Evolutionary conservation across 1,140 invertebrate species (phyloP), one percentile per base, ranked within the genome.

Genomic region (Phenacoccus solenopsis): DNA sequence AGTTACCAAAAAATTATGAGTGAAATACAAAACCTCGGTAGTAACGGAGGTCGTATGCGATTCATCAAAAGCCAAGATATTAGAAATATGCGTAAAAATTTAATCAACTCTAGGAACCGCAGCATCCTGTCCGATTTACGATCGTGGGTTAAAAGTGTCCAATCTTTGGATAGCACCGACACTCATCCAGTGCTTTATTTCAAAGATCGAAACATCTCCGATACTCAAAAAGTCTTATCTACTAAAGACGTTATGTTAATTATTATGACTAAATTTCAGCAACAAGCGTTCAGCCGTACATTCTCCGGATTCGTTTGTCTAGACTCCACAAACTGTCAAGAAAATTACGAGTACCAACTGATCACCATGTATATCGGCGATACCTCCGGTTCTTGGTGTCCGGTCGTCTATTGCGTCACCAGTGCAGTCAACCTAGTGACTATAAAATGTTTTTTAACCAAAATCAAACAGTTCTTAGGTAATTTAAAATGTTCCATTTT

Each of bases 31-130:
- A 64, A 64, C 13, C 9, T 64, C 3, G 59, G 59, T 64, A 64
- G 16, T 20, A 64, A 64, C 22, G 59, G 59, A 24, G 59, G 59
- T 16, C 59, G 59, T 25, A 64, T 64, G 59, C 25, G 59, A 24
- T 64, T 64, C 22, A 64, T 64, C 9, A 64, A 64, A 64, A 64
- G 59, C 25, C 59, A 64, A 64, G 59, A 64, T 64, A 64, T 64
- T 16, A 20, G 59, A 10, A 64, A 64, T 24, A 64, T 64, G 59
- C 21, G 59, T 3, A 64, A 64, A 64, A 64, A 64, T 64, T 16
- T 64, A 27, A 64, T 24, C 10, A 64, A 64, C 20, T 64, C 59
- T 3, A 64, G 59, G 20, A 64, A 64, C 16, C 21, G 59, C 4
- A 27, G 13, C 13, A 64, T 64, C 20, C 20, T 64, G 20, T 64